Evolutionary conservation across 2,797 vertebrate genomes (phyloP).

Genomic region (Catostomus latipinnis): DNA sequence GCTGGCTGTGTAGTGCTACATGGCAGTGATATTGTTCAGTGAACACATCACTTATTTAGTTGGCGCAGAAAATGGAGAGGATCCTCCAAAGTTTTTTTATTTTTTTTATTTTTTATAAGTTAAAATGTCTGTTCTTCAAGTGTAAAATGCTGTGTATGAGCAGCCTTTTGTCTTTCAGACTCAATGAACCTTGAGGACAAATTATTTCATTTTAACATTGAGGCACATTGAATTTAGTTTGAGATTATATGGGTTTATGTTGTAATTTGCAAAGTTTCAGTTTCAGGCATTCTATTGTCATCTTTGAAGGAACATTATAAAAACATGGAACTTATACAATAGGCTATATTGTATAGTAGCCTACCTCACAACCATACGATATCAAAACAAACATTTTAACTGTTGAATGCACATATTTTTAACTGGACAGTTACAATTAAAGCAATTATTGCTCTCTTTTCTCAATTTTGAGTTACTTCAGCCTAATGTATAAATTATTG

Average conservation of each 20-base stretch:
- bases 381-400: no score
- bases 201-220: background rate
- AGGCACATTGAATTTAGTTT: background rate
- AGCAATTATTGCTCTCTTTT: background rate
- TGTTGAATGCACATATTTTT: background rate
- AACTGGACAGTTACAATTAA: background rate
- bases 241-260: background rate
- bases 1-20: slow-evolving; percentile 32
- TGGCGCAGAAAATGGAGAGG: slow-evolving; percentile 45
- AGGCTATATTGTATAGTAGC: no score
- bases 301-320: background rate
- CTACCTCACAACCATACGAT: no score
- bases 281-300: background rate
- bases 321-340: no score
- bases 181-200: background rate
- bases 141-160: slow-evolving; percentile 32
- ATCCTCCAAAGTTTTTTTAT: slow-evolving; percentile 35
- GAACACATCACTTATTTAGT: slow-evolving; percentile 49
- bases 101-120: background rate
- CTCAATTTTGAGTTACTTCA: background rate
- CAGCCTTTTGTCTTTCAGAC: slow-evolving; percentile 4
- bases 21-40: slow-evolving; percentile 32
- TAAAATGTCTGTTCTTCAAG: slow-evolving; percentile 24
- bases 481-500: background rate
- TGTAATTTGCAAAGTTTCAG: background rate